phyloP scores from a whole-genome alignment of 2,113 vertebrate genomes.

The Megaceryle torquata region DNA sequence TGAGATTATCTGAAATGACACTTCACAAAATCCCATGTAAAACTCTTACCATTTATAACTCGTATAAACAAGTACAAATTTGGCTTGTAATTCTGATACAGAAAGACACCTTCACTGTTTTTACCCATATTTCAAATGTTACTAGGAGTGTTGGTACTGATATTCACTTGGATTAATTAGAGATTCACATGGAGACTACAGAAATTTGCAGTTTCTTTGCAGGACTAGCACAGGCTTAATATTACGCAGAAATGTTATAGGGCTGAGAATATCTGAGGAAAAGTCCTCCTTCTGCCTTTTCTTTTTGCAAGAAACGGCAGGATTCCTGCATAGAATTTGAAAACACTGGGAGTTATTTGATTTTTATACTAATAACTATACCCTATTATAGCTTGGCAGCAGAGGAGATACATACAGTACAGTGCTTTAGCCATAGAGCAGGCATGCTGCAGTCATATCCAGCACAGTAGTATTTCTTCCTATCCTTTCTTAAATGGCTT shows the following conservation, averaged over 20 bases:
- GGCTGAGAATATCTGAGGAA: not conserved
- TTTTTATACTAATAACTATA: not conserved
- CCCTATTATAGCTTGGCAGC: not conserved
- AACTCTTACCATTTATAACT: not conserved
- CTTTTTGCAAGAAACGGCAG: not conserved
- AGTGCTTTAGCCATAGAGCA: not conserved
- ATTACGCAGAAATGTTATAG: not conserved
- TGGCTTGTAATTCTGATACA: not conserved
- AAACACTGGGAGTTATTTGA: not conserved
- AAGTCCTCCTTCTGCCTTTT: rapidly evolving
- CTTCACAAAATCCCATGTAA: not conserved
- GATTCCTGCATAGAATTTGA: not conserved
- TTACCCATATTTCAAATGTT: not conserved
- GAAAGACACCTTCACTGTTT: not conserved
- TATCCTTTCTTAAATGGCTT: not conserved
- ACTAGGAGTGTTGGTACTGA: not conserved
- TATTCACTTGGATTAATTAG: not conserved
- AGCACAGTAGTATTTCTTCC: not conserved
- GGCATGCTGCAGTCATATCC: not conserved
- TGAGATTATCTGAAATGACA: not conserved
- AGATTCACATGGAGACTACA: not conserved
- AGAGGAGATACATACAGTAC: not conserved
- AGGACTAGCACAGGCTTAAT: not conserved
- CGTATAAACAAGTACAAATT: not conserved
- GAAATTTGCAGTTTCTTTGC: not conserved